Percentiles rank a stretch among this genome's conserved stretches.
phyloP scores from a whole-genome alignment of 2,113 vertebrate genomes.

The Pangasianodon gigas region DNA sequence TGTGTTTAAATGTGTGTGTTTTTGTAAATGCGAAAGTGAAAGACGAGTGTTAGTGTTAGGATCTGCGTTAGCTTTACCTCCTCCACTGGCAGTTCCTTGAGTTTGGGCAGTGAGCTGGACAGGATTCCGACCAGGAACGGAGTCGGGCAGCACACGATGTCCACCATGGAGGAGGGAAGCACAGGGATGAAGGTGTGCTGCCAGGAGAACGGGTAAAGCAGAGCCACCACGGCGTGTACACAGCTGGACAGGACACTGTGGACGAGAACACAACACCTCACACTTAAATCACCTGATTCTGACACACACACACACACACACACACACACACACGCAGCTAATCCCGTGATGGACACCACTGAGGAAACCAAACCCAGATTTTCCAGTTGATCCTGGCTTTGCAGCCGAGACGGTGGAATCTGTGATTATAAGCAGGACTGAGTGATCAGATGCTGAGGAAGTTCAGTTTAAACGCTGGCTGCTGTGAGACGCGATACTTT shows the following conservation, averaged over 20 bases:
- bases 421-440: background rate
- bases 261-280: constrained; percentile 38
- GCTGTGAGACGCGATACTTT: background rate
- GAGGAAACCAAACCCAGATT: constrained; percentile 47
- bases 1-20: background rate
- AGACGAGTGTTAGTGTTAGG: background rate
- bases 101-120: constrained; percentile 93
- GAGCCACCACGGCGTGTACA: constrained; percentile 92
- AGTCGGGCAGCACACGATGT: constrained; percentile 97
- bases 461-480: background rate
- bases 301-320: constrained; percentile 18
- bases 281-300: constrained; percentile 24
- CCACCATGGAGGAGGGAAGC: constrained; percentile 94
- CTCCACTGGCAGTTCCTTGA: constrained; percentile 95
- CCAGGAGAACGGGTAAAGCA: constrained; percentile 99
- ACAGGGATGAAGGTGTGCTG: constrained; percentile 99
- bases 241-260: constrained; percentile 94
- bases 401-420: constrained; percentile 33
- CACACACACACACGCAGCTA: constrained; percentile 26
- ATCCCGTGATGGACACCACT: constrained; percentile 30
- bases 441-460: background rate
- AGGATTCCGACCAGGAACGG: constrained; percentile 96
- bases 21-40: background rate
- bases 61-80: constrained; percentile 75
- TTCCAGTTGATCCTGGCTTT: constrained; percentile 52